These are phyloP conservation scores for Neogale vison DNA, from an alignment of 2,113 vertebrate genomes.

Conservation along the genomic window DNA sequence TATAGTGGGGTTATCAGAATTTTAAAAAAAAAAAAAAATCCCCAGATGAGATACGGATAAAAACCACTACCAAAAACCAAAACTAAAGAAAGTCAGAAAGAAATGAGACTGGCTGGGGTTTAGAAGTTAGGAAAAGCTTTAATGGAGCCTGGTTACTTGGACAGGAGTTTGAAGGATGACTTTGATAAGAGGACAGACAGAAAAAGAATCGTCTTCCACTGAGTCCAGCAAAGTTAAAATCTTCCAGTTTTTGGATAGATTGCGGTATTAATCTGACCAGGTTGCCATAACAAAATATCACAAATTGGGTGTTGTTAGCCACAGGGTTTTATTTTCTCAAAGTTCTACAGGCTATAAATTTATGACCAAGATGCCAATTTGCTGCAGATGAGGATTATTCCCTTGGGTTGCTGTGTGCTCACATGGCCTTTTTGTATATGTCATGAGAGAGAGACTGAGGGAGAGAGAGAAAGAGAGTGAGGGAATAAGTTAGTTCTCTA, in stretches of 20 bases:
- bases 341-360: neutral
- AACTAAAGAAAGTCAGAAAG: neutral
- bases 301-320: neutral
- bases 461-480: neutral
- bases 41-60: neutral
- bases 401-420: neutral
- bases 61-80: neutral
- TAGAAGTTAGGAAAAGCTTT: neutral
- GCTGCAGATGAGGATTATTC: neutral
- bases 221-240: neutral
- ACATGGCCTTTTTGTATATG: neutral
- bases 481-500: neutral
- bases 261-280: neutral
- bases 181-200: neutral
- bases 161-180: neutral
- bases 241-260: neutral
- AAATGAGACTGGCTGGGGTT: neutral
- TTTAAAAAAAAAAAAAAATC: neutral
- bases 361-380: neutral
- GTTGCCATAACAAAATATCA: neutral
- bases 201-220: neutral
- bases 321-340: neutral
- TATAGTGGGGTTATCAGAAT: neutral
- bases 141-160: neutral
- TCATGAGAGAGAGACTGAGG: neutral